These are phyloP conservation scores for Momotus momota DNA, from an alignment of 2,797 vertebrate species.

Conservation along the genomic window DNA sequence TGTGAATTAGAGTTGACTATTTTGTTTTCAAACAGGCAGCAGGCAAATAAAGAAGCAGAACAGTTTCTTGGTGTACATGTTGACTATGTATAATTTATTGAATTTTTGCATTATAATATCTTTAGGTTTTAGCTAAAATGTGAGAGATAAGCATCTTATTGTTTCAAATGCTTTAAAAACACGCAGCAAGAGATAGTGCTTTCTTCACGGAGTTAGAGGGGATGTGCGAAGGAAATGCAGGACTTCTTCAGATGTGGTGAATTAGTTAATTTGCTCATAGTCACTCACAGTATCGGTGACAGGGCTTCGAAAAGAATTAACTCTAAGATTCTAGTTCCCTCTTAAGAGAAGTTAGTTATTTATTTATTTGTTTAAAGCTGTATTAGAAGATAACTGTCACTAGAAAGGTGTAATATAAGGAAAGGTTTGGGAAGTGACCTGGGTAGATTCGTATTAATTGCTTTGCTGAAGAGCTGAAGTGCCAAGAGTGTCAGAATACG, in stretches of 20 bases:
- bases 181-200: not conserved
- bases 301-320: not conserved
- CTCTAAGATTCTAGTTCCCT: not conserved
- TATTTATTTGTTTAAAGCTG: not conserved
- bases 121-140: not conserved
- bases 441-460: not conserved
- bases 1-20: not conserved
- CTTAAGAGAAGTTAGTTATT: not conserved
- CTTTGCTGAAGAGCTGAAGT: not conserved
- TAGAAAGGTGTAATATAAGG: not conserved
- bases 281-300: not conserved
- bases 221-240: not conserved
- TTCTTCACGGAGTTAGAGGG: not conserved
- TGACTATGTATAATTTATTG: not conserved
- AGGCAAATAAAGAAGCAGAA: not conserved
- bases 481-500: not conserved
- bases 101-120: not conserved
- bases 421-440: not conserved
- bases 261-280: not conserved
- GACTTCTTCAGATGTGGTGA: not conserved
- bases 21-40: not conserved
- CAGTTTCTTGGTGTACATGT: not conserved
- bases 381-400: not conserved
- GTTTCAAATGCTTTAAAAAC: not conserved
- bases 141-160: not conserved